Evolutionary conservation across 2,113 vertebrate species (phyloP).

Genomic region (Sciurus niger): DNA sequence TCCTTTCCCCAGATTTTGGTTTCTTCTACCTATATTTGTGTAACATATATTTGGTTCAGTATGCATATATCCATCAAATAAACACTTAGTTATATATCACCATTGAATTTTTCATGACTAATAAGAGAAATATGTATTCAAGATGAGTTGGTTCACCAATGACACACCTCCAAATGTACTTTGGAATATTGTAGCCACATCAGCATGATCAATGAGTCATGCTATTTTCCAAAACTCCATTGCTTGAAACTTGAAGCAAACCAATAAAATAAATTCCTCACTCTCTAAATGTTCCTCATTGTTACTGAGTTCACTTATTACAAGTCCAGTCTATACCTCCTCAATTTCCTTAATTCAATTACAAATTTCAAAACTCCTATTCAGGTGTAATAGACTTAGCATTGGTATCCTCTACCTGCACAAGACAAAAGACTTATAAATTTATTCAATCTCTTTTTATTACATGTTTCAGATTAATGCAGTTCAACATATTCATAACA

Average conservation of each 20-base stretch:
- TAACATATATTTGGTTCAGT: not conserved
- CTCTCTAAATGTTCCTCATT: too few relatives aligned
- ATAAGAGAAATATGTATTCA: not conserved
- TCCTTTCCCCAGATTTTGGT: not conserved
- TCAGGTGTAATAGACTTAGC: not conserved
- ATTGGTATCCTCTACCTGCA: not conserved
- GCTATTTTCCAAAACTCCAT: not conserved
- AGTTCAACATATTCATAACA: not conserved
- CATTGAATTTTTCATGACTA: not conserved
- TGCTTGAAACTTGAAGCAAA: not conserved
- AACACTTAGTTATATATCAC: not conserved
- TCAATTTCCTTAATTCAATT: not conserved
- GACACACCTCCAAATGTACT: not conserved
- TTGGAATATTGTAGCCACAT: not conserved
- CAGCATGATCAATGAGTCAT: not conserved
- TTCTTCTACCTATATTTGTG: not conserved
- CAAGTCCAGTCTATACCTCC: fast-evolving
- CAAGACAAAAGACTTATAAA: not conserved
- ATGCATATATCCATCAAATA: not conserved
- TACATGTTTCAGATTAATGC: not conserved
- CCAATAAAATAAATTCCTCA: not conserved
- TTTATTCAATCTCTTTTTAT: not conserved
- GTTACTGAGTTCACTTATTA: not conserved
- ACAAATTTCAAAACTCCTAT: not conserved
- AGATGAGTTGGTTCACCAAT: not conserved